Evolutionary conservation across 2,113 vertebrate species (phyloP).

Genomic region (Antidorcas marsupialis): DNA sequence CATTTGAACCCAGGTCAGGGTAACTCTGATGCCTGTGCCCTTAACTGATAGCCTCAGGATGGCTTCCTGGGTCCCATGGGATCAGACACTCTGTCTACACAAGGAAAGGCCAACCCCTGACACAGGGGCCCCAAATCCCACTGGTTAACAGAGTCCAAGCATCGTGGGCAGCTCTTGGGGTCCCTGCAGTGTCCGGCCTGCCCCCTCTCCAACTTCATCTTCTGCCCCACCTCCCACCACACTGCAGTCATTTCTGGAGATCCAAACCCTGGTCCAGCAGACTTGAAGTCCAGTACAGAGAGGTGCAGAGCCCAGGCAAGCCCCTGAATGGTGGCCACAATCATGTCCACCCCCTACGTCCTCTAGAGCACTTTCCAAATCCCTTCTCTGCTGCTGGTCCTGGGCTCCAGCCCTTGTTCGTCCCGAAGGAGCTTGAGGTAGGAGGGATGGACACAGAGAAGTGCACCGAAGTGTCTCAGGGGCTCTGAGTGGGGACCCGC

Average conservation of each 20-base stretch:
- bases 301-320: background rate
- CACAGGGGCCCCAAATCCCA: background rate
- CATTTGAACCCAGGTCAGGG: background rate
- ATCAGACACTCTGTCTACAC: background rate
- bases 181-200: background rate
- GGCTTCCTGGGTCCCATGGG: background rate
- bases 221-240: too few species aligned
- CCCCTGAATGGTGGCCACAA: background rate
- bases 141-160: background rate
- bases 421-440: background rate
- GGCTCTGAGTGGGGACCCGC: background rate
- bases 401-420: background rate
- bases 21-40: background rate
- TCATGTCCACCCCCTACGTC: accelerated
- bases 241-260: background rate
- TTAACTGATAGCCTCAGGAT: background rate
- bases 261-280: background rate
- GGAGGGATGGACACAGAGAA: background rate
- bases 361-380: background rate
- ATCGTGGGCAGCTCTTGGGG: background rate
- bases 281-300: background rate
- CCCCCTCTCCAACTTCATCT: background rate
- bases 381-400: background rate
- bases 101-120: background rate
- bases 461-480: too few species aligned